phyloP scores from a whole-genome alignment of 2,797 vertebrate genomes.

The Varecia variegata region DNA sequence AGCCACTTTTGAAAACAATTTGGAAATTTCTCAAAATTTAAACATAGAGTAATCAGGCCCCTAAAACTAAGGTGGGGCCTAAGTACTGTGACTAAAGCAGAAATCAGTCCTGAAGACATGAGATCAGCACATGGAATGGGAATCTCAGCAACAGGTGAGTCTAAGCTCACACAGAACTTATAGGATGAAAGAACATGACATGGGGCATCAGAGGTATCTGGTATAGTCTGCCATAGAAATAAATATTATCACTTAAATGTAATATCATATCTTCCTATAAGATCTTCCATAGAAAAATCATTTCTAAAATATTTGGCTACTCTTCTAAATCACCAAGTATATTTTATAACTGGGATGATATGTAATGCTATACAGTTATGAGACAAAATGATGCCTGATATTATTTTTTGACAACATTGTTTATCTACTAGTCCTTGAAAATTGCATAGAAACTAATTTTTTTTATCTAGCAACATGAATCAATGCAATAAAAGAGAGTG shows the following conservation, averaged over 20 bases:
- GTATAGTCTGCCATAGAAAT: background rate
- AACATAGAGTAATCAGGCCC: background rate
- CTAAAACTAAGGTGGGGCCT: background rate
- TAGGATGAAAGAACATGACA: background rate
- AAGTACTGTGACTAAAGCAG: background rate
- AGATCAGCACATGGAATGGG: rapidly evolving
- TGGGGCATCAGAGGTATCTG: background rate
- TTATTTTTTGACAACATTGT: conserved; percentile 42
- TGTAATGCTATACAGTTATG: background rate
- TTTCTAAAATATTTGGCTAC: background rate
- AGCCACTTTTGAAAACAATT: background rate
- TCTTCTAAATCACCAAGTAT: background rate
- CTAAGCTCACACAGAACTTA: background rate
- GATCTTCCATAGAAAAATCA: background rate
- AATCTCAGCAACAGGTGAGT: background rate
- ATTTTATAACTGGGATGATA: conserved; percentile 6
- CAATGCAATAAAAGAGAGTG: background rate
- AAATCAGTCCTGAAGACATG: background rate
- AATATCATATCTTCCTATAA: background rate
- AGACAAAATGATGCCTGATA: conserved; percentile 25
- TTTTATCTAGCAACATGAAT: conserved; percentile 31
- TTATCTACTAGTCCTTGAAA: conserved; percentile 65
- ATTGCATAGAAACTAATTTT: conserved; percentile 45
- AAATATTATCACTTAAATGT: background rate
- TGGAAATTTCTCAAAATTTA: background rate